Percentiles rank a stretch among this genome's conserved stretches.
These are phyloP conservation scores for Mnemiopsis leidyi DNA, from an alignment of 37 sponge, comb jelly and placozoan species.

Conservation along the genomic window DNA sequence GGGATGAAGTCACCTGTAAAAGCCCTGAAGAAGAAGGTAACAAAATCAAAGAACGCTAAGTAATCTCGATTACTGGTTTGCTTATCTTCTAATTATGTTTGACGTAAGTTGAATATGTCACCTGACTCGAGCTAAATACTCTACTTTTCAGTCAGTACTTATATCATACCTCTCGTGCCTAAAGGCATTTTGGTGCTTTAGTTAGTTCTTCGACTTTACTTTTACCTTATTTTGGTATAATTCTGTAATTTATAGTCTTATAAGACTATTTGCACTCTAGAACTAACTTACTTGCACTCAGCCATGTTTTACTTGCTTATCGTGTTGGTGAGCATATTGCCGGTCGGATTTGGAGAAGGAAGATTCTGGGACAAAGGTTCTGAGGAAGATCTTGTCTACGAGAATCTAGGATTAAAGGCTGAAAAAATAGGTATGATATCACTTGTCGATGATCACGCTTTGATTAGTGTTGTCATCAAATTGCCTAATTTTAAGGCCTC, in stretches of 20 bases:
- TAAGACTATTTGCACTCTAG: neutral
- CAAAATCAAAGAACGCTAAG: neutral
- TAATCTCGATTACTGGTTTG: too few species aligned
- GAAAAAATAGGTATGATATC: slow-evolving; percentile 55
- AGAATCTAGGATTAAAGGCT: neutral
- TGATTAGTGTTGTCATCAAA: slow-evolving; percentile 22
- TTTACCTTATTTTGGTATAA: neutral
- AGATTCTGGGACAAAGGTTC: neutral
- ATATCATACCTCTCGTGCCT: neutral
- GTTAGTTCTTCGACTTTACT: neutral
- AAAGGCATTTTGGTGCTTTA: neutral
- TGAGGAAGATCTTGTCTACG: neutral
- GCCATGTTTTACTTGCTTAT: neutral
- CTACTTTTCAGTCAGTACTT: neutral
- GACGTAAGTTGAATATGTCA: neutral
- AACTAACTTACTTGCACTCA: neutral
- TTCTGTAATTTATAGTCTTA: neutral
- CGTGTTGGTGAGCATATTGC: neutral
- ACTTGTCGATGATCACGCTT: neutral
- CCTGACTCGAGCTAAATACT: neutral
- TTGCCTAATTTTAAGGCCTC: neutral
- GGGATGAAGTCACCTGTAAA: neutral
- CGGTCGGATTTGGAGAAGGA: neutral
- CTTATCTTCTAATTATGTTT: too few species aligned
- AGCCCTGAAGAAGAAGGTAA: neutral